phyloP scores from a whole-genome alignment of 2,797 vertebrate genomes.

The Leptatherina wallacei region DNA sequence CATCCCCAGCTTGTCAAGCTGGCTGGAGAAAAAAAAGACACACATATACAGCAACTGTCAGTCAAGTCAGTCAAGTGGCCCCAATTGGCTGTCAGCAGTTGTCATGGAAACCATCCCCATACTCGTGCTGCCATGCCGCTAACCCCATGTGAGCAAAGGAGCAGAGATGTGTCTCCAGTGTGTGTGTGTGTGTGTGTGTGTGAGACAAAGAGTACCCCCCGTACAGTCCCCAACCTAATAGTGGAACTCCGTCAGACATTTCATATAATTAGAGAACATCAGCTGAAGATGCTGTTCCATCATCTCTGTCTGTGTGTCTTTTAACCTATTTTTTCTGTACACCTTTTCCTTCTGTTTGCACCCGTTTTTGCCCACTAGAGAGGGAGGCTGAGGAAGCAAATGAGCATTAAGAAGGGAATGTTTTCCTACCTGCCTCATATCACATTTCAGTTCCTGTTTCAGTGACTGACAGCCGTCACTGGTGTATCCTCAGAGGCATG shows the following conservation, averaged over 20 bases:
- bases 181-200: slow-evolving; percentile 17
- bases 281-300: slow-evolving; percentile 22
- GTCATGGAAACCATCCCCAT: slow-evolving; percentile 68
- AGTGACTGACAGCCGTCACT: slow-evolving; percentile 63
- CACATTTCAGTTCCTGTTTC: slow-evolving; percentile 44
- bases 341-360: neutral
- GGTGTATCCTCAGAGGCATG: slow-evolving; percentile 19
- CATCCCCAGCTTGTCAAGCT: slow-evolving; percentile 24
- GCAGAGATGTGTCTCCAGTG: slow-evolving; percentile 37
- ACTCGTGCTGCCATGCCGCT: slow-evolving; percentile 25
- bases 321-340: neutral
- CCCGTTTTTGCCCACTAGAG: neutral
- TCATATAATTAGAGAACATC: slow-evolving; percentile 49
- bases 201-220: slow-evolving; percentile 4
- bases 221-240: slow-evolving; percentile 16
- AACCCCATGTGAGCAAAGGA: slow-evolving; percentile 36
- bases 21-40: slow-evolving; percentile 14
- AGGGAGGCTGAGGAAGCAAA: slow-evolving; percentile 3
- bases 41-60: slow-evolving; percentile 57
- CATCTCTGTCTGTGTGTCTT: neutral
- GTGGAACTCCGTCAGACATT: slow-evolving; percentile 30
- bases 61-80: slow-evolving; percentile 67
- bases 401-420: neutral
- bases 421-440: slow-evolving; percentile 23
- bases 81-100: slow-evolving; percentile 73